Base-by-base conservation (phyloP, 1,140 invertebrate species). In the Dendrolimus punctatus region DNA sequence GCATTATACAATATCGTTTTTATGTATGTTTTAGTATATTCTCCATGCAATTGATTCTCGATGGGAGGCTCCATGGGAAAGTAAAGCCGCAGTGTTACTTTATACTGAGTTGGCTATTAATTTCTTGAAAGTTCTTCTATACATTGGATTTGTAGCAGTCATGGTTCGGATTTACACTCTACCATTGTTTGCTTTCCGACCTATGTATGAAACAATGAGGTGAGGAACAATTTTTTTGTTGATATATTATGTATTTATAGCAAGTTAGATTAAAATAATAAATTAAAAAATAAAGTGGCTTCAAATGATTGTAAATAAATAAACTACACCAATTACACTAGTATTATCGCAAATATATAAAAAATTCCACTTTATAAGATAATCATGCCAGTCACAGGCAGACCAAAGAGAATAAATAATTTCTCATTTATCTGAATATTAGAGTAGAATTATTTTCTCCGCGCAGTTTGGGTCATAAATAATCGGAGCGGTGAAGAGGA, bases 101-200 rank as follows among this genome's bases (percentile, higher is more conserved):
- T 99, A 99, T 70, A 97, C 97, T 8, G 99, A 99, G 88, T 90
- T 99, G 46, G 90, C 98, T 10, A 97, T 99, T 87, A 98, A 98
- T 51, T 88, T 94, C 6, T 90, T 94, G 87, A 94, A 94, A 90
- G 97, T 99, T 37, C 86, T 98, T 5, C 88, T 99, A 2, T 99
- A 99, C 79, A 88, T 98, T 46, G 90, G 94, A 10, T 99, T 99
- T 85, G 95, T 99, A 53, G 90, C 94, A 8, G 95, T 99, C 45
- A 99, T 99, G 98, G 94, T 99, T 3, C 92, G 95, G 80, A 95
- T 99, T 52, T 99, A 99, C 78, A 99, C 98, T 5, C 91, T 99
- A 80, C 99, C 99, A 47, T 87, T 99, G 59, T 99, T 99, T 89
- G 97, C 98, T 23, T 96, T 99, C 79, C 90, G 99, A 71, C 98